Conservation (phyloP, 2,113 vertebrate genomes). For the Charadrius vociferus region DNA sequence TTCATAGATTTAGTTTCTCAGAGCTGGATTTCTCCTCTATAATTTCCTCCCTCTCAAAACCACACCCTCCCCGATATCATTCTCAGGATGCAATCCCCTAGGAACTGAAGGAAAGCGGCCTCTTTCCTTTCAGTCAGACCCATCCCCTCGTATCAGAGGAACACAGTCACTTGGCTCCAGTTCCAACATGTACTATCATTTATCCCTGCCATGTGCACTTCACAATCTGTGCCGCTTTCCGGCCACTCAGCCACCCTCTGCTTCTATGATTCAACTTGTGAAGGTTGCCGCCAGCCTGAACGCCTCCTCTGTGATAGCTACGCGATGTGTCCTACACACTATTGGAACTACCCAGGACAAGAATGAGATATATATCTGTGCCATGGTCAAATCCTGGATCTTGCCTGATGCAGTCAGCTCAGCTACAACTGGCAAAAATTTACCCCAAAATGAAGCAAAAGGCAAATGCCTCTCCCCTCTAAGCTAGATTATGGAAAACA, state of each 20-base stretch:
- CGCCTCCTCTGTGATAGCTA: neutral
- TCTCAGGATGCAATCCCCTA: neutral
- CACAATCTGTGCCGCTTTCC: conserved; percentile 14
- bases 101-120: neutral
- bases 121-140: conserved; percentile 5
- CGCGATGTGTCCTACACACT: fast-evolving
- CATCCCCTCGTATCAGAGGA: conserved; percentile 5
- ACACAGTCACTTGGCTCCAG: conserved; percentile 7
- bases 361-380: neutral
- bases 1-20: neutral
- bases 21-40: neutral
- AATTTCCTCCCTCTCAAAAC: neutral
- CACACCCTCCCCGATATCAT: neutral
- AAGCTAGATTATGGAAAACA: neutral
- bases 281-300: neutral
- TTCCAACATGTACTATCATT: conserved; percentile 24
- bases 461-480: neutral
- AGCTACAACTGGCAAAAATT: neutral
- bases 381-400: neutral
- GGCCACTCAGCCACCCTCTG: conserved; percentile 13
- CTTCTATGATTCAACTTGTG: conserved; percentile 22
- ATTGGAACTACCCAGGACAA: neutral
- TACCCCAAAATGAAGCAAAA: neutral
- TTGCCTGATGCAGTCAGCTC: neutral
- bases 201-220: neutral